Percentiles rank a stretch among this genome's conserved stretches.
phyloP scores from a whole-genome alignment of 2,888 invertebrate genomes.

The Thyatira batis region DNA sequence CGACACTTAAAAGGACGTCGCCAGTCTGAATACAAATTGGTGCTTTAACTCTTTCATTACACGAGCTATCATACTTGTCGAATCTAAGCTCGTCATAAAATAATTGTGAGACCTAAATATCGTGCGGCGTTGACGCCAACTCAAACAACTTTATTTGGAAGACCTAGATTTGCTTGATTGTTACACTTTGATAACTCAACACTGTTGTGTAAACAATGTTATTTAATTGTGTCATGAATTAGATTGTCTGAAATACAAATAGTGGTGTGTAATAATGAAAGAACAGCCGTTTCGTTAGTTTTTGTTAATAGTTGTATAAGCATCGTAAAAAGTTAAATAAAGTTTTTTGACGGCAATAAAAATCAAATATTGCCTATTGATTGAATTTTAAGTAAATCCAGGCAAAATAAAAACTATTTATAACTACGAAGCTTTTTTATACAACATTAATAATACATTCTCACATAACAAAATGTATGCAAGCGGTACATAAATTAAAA shows the following conservation, averaged over 20 bases:
- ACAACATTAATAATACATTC: not conserved
- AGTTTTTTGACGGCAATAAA: too few species aligned
- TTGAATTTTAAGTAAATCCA: too few species aligned
- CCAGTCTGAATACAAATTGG: slow-evolving; percentile 35
- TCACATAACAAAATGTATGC: not conserved
- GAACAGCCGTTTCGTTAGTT: too few species aligned
- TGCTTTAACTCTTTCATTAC: slow-evolving; percentile 20
- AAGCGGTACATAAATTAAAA: not conserved
- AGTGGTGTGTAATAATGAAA: too few species aligned
- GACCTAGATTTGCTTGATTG: slow-evolving; percentile 18
- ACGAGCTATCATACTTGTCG: slow-evolving; percentile 17
- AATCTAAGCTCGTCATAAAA: slow-evolving; percentile 20
- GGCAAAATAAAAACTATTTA: too few species aligned
- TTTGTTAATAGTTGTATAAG: too few species aligned
- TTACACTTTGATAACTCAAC: not conserved
- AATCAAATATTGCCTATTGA: too few species aligned
- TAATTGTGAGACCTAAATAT: slow-evolving; percentile 13
- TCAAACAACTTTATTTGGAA: slow-evolving; percentile 28
- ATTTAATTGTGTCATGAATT: not conserved
- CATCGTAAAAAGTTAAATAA: too few species aligned
- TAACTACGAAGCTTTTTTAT: too few species aligned
- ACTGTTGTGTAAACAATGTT: not conserved
- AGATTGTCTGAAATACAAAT: too few species aligned
- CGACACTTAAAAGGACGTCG: slow-evolving; percentile 12
- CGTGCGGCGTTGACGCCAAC: slow-evolving; percentile 18